Conservation (phyloP, 2,888 invertebrate species). For the Pachycephus smyrnensis region DNA sequence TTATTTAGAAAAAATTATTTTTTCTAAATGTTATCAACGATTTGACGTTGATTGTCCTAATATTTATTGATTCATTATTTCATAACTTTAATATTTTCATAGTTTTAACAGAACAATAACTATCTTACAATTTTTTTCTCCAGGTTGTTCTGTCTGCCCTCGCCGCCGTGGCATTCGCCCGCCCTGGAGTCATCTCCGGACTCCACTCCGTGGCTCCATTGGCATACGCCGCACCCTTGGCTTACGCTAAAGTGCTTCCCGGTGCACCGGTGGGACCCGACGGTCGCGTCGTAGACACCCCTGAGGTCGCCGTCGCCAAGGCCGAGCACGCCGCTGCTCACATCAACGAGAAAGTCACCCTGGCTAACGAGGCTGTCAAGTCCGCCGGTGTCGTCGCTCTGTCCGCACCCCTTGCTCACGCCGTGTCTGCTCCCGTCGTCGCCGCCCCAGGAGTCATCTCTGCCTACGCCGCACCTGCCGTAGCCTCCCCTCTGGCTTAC, state of each 20-base stretch:
- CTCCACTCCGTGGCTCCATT: slow-evolving; percentile 14
- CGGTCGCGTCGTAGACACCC: slow-evolving; percentile 33
- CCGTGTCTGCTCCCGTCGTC: background rate
- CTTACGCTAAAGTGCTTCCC: too few species aligned
- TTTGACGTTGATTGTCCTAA: too few species aligned
- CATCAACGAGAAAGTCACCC: slow-evolving; percentile 49
- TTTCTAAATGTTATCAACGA: too few species aligned
- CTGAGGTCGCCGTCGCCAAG: slow-evolving; percentile 38
- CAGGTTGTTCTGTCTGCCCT: slow-evolving; percentile 43
- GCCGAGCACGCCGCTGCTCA: slow-evolving; percentile 57
- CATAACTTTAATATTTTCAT: background rate
- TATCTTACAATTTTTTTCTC: background rate
- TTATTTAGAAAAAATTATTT: too few species aligned
- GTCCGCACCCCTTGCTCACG: background rate
- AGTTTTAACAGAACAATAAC: background rate
- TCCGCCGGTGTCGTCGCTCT: background rate
- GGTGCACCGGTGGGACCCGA: too few species aligned
- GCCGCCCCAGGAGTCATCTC: slow-evolving; percentile 17
- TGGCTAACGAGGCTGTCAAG: slow-evolving; percentile 29
- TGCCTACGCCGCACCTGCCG: slow-evolving; percentile 16
- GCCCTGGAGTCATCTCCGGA: slow-evolving; percentile 32
- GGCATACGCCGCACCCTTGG: slow-evolving; percentile 20
- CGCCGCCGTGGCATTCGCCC: slow-evolving; percentile 41
- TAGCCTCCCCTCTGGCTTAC: slow-evolving; percentile 17
- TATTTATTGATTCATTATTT: too few species aligned